Percentiles rank a stretch among this genome's conserved stretches.
Evolutionary conservation across 1,140 invertebrate species (phyloP).

Genomic region (Campoletis sonorensis): DNA sequence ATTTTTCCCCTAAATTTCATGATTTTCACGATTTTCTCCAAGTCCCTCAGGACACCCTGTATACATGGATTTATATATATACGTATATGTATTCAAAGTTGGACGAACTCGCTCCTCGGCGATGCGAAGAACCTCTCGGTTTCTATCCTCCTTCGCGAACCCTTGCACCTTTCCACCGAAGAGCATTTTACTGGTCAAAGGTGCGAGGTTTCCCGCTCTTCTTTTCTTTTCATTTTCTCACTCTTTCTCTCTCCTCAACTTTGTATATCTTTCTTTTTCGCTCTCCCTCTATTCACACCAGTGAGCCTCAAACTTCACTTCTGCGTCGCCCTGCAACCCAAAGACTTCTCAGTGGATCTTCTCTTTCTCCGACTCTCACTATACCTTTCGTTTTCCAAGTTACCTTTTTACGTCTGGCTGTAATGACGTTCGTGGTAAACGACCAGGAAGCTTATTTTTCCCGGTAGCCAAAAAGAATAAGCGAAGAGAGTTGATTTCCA

Average conservation of each 20-base stretch:
- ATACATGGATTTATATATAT: neutral
- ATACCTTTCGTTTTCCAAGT: too few species aligned
- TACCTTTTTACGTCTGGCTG: too few species aligned
- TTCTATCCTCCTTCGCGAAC: constrained; percentile 4
- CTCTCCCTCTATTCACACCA: neutral
- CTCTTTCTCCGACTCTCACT: neutral
- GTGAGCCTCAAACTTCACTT: neutral
- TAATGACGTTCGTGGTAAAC: neutral
- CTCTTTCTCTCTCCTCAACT: too few species aligned
- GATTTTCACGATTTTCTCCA: too few species aligned
- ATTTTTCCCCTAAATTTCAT: too few species aligned
- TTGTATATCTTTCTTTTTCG: too few species aligned
- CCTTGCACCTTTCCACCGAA: constrained; percentile 1
- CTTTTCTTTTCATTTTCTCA: too few species aligned
- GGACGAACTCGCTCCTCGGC: neutral
- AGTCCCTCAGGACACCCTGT: neutral
- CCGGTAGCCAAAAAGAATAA: neutral
- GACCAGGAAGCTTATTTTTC: neutral
- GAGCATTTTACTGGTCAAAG: constrained; percentile 10
- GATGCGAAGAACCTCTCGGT: constrained; percentile 6
- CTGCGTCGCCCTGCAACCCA: neutral
- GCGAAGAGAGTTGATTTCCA: too few species aligned
- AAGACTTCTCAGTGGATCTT: neutral
- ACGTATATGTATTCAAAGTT: neutral
- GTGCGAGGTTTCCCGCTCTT: constrained; percentile 9